Evolutionary conservation across 2,888 invertebrate genomes (phyloP), one percentile per base, ranked within the genome.

Genomic region (Microctonus brassicae): DNA sequence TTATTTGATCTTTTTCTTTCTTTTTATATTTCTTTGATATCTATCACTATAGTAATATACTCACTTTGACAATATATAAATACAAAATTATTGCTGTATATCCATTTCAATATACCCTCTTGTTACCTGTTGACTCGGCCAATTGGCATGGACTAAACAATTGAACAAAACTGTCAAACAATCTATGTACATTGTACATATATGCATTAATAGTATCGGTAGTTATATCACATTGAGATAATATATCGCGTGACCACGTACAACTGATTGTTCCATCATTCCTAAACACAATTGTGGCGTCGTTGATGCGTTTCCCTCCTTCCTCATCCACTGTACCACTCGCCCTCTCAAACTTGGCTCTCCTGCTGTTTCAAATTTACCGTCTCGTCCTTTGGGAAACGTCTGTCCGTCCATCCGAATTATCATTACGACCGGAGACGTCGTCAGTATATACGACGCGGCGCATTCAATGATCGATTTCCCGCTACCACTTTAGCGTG

Each of bases 241-340:
- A 68, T 68, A 62, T 63, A 62, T 72, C 57, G 72, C 67, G 67
- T 72, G 63, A 72, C 67, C 66, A 63, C 71, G 67, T 72, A 63
- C 71, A 72, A 63, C 71, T 67, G 67, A 72, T 72, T 72, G 71
- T 57, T 39, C 33, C 62, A 68, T 47, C 58, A 68, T 66, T n/a
- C 66, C 33, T 36, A 36, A 57, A 66, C 66, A 66, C 20, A 26
- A 66, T 55, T 39, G 57, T 36, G 36, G 33, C 29, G 22, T 26
- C 57, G 53, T 57, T 58, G 66, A 66, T 33, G 60, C 13, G 13
- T 7, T 26, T 24, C 11, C 24, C 26, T 9, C 26, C 9, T 10
- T n/a, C 26, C 13, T 55, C n/a, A 29, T 57, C 65, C 47, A 42
- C 42, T n/a, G n/a, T 11, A 13, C 55, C 34, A 53, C 34, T 36